Conservation (phyloP, 2,797 vertebrate genomes). For the Rousettus madagascariensis region DNA sequence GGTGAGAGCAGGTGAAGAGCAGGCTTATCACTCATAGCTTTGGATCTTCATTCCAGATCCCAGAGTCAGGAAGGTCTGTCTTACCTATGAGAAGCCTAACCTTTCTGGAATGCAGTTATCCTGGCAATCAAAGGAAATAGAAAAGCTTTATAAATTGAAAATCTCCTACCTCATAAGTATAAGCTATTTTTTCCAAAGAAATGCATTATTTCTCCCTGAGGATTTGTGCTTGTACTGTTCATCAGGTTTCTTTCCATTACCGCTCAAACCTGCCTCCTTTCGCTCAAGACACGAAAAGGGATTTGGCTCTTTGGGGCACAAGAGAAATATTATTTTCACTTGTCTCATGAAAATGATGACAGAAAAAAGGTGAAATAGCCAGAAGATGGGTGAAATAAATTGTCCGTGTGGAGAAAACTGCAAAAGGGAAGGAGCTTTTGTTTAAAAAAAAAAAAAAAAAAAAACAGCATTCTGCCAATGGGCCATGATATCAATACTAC, state of each 20-base stretch:
- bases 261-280: background rate
- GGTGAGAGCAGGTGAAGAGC: conserved; percentile 33
- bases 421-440: conserved; percentile 41
- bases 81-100: conserved; percentile 48
- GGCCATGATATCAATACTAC: conserved; percentile 47
- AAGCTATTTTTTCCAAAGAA: conserved; percentile 50
- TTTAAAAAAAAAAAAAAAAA: conserved; percentile 2
- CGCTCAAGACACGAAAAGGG: conserved; percentile 49
- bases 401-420: background rate
- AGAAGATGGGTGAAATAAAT: conserved; percentile 64
- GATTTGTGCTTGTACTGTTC: conserved; percentile 52
- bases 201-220: conserved; percentile 63
- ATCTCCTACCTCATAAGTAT: conserved; percentile 64
- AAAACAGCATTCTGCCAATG: conserved; percentile 19
- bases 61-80: conserved; percentile 22
- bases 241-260: conserved; percentile 55
- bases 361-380: conserved; percentile 74
- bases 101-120: conserved; percentile 66
- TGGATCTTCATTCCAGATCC: conserved; percentile 55
- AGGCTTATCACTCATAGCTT: conserved; percentile 14
- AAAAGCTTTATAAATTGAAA: conserved; percentile 71
- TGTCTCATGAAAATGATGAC: conserved; percentile 69
- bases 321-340: conserved; percentile 72
- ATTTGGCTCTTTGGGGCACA: conserved; percentile 63
- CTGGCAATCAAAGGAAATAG: conserved; percentile 43